Conservation (phyloP, 2,797 vertebrate species). For the Darevskia nairensis region DNA sequence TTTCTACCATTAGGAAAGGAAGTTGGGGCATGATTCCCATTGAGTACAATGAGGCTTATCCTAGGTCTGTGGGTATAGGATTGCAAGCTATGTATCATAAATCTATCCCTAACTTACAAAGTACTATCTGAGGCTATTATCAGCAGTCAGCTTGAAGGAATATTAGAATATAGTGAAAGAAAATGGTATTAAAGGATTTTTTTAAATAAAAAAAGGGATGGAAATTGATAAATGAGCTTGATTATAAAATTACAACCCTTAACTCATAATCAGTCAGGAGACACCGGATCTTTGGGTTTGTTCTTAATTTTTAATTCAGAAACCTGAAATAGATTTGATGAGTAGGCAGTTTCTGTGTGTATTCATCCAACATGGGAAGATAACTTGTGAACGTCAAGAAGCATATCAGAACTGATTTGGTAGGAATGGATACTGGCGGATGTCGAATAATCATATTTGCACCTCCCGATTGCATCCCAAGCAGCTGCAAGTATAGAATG, state of each 20-base stretch:
- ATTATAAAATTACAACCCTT: background rate
- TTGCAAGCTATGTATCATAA: background rate
- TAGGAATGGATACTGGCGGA: slow-evolving; percentile 2
- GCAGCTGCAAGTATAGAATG: slow-evolving; percentile 59
- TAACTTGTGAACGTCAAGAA: slow-evolving; percentile 58
- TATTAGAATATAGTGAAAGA: no score
- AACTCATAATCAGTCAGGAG: slow-evolving; percentile 3
- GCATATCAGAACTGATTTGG: slow-evolving; percentile 63
- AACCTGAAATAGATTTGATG: slow-evolving; percentile 36
- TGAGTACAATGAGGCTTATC: no score
- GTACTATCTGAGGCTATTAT: slow-evolving; percentile 17
- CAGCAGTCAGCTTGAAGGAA: background rate
- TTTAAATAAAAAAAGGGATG: background rate
- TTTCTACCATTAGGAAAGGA: no score
- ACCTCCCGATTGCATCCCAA: slow-evolving; percentile 51
- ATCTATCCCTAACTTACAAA: slow-evolving; percentile 19
- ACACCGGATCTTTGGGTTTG: background rate
- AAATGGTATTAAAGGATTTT: background rate
- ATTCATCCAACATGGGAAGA: slow-evolving; percentile 55
- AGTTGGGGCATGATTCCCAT: no score
- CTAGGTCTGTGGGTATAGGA: background rate
- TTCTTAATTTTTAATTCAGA: slow-evolving; percentile 2
- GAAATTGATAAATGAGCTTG: background rate
- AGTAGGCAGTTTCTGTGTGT: slow-evolving; percentile 34
- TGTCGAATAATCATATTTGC: slow-evolving; percentile 20